phyloP scores from a whole-genome alignment of 2,113 vertebrate species.

The Pelobates fuscus region DNA sequence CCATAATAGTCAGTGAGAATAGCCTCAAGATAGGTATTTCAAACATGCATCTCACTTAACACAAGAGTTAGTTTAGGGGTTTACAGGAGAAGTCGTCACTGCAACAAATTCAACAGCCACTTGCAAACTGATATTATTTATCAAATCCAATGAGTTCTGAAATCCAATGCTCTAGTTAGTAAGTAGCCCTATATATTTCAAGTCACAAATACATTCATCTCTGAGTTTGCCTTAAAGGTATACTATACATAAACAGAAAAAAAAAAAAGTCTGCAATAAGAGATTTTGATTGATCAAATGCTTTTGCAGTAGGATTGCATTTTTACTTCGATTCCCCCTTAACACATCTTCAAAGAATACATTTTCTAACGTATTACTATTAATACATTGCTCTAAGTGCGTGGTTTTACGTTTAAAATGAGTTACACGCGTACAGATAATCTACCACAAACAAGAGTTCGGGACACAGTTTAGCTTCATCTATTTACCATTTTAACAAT shows the following conservation, averaged over 20 bases:
- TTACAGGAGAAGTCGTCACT: background rate
- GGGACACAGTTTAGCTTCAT: no score
- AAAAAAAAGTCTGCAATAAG: background rate
- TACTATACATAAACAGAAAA: conserved; percentile 19
- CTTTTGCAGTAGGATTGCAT: no score
- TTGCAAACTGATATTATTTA: background rate
- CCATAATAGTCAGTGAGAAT: background rate
- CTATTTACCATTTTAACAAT: no score
- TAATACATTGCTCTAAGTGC: no score
- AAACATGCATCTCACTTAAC: conserved; percentile 25
- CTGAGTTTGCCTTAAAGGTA: background rate
- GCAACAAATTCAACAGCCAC: background rate
- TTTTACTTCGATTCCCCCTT: no score
- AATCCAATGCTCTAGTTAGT: conserved; percentile 14
- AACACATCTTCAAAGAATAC: no score
- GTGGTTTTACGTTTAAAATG: no score
- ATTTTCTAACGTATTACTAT: no score
- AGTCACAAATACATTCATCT: conserved; percentile 22
- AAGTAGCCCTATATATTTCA: conserved; percentile 25
- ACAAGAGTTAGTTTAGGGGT: background rate
- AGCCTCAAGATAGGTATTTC: conserved; percentile 42
- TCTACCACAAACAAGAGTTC: no score
- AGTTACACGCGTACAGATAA: no score
- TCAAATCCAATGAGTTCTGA: conserved; percentile 15
- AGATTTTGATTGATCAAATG: background rate